Conservation (phyloP, 1,140 invertebrate genomes). For the Saxidomus purpurata region DNA sequence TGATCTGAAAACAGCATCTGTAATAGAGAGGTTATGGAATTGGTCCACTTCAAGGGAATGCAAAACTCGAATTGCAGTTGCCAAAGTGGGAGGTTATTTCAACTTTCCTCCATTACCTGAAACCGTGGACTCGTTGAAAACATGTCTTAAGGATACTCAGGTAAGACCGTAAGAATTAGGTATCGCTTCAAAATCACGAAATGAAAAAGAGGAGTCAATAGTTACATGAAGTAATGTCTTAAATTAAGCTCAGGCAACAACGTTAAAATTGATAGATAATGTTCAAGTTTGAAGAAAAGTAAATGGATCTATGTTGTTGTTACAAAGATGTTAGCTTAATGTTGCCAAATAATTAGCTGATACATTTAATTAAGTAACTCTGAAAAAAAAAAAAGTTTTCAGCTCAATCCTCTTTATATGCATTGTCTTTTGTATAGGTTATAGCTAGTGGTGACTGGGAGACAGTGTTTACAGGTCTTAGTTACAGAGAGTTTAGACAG, state of each 20-base stretch:
- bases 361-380: too few species aligned
- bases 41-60: constrained; percentile 14
- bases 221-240: too few species aligned
- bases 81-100: constrained; percentile 44
- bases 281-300: too few species aligned
- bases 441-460: constrained; percentile 57
- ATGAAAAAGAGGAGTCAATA: too few species aligned
- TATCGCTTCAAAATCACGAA: neutral
- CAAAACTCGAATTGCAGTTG: neutral
- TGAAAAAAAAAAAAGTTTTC: too few species aligned
- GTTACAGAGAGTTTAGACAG: constrained; percentile 49
- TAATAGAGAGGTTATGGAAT: constrained; percentile 15
- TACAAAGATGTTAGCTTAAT: too few species aligned
- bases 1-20: neutral
- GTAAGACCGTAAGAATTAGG: constrained; percentile 13
- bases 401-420: too few species aligned
- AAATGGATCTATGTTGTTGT: too few species aligned
- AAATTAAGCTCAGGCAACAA: too few species aligned
- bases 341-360: too few species aligned
- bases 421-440: constrained; percentile 39
- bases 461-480: constrained; percentile 24
- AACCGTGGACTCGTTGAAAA: constrained; percentile 3
- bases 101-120: constrained; percentile 37
- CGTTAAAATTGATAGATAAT: too few species aligned
- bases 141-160: constrained; percentile 29